Evolutionary conservation across 2,888 invertebrate species (phyloP), one percentile per base, ranked within the genome.

Genomic region (Pecten maximus): DNA sequence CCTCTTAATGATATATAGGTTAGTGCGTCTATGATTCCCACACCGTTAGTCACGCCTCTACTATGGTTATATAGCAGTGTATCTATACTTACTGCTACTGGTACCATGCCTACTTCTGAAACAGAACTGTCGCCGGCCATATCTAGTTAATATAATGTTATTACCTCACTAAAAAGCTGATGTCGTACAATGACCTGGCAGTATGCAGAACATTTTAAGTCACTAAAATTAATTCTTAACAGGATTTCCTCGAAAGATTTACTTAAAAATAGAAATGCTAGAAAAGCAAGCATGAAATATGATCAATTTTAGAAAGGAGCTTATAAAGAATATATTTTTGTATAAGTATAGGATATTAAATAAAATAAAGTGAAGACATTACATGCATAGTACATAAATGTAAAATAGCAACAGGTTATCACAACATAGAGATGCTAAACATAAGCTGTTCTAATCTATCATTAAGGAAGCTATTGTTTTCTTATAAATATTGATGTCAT

Each of bases 101-200:
- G 74, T 28, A 74, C 74, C 35, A 74, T 74, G 74, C 74, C 74
- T 74, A 74, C 74, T 74, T 74, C 74, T 74, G 74, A 74, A 74
- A 74, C 74, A 74, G 35, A 35, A 35, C 74, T 74, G 35, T 74
- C 28, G 74, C 8, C 35, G 35, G 74, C 74, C 74, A 74, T 74
- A 23, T 28, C 74, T 74, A 23, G 74, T 74, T 74, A 74, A 35
- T 74, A 74, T 74, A 35, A 28, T 35, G 74, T 54, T 54, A 54
- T 19, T 23, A 19, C 23, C 19, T 12, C 10, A 35, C 74, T 74
- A 74, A 74, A 4, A 74, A 74, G 74, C 74, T 74, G 74, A 35
- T 15, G 8, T 35, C 28, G 16, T 74, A 74, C 74, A 35, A 2
- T 15, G 28, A 74, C 74, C 28, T 15, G 74, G 28, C 23, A 28